These are phyloP conservation scores for Dolichopus griseipennis DNA, from an alignment of 2,888 invertebrate genomes.

Conservation along the genomic window DNA sequence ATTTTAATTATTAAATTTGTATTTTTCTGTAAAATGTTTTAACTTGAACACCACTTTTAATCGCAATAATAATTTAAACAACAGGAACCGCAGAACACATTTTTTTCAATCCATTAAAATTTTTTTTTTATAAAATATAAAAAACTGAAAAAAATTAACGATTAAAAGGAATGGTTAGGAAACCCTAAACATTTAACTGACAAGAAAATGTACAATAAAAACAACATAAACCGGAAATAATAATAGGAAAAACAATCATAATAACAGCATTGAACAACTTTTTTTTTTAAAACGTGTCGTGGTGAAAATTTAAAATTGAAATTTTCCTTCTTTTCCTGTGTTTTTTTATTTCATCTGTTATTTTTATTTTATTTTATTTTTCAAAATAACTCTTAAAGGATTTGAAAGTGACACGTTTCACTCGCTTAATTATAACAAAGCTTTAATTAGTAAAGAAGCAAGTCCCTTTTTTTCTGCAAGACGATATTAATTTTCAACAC, in stretches of 20 bases:
- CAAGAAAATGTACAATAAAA: not conserved
- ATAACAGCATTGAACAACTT: not conserved
- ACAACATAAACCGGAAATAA: not conserved
- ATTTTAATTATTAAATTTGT: no score
- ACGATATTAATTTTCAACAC: no score
- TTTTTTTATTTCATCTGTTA: no score
- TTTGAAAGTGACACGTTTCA: conserved; percentile 1
- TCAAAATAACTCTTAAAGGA: not conserved
- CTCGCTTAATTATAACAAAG: conserved; percentile 1
- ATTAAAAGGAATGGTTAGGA: no score
- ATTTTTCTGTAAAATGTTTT: no score
- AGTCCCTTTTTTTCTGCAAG: not conserved
- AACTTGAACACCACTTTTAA: no score
- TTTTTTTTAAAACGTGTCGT: not conserved
- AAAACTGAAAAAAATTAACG: no score
- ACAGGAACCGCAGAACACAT: no score
- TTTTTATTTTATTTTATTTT: not conserved
- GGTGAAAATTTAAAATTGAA: conserved; percentile 6
- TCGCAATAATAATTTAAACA: no score
- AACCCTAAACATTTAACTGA: not conserved
- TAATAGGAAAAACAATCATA: not conserved
- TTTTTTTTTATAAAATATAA: no score
- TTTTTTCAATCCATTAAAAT: no score
- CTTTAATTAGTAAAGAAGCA: not conserved
- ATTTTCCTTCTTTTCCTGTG: not conserved